Percentiles rank a stretch among this genome's conserved stretches.
Conservation (phyloP, 2,888 invertebrate species). For the Smittia sp. region DNA sequence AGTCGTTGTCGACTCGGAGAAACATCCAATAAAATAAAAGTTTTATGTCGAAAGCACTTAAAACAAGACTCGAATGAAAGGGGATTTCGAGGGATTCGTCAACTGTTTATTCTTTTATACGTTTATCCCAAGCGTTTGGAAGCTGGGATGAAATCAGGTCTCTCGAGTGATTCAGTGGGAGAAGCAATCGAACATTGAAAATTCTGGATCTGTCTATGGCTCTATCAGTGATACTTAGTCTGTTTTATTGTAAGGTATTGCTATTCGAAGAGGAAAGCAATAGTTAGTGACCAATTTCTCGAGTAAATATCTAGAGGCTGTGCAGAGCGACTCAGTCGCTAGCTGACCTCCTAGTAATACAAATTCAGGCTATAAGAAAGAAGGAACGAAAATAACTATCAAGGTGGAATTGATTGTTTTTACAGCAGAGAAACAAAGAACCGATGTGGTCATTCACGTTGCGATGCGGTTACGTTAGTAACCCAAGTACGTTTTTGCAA, state of each 20-base stretch:
- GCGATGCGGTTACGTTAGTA: too few relatives aligned
- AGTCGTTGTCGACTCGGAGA: not conserved
- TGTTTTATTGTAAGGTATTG: too few relatives aligned
- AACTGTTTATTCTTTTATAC: not conserved
- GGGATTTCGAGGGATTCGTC: not conserved
- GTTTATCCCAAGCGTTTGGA: not conserved
- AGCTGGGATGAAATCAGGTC: not conserved
- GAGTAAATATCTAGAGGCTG: too few relatives aligned
- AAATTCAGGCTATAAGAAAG: too few relatives aligned
- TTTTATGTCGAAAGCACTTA: conserved; percentile 1
- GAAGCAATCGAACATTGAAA: not conserved
- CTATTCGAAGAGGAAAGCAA: too few relatives aligned
- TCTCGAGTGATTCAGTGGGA: not conserved
- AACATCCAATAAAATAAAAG: conserved; percentile 7
- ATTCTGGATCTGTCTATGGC: too few relatives aligned
- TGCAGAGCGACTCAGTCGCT: too few relatives aligned
- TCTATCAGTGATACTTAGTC: too few relatives aligned
- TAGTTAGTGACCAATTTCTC: too few relatives aligned
- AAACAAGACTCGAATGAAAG: not conserved
- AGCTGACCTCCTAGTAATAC: too few relatives aligned
- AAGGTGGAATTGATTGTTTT: conserved; percentile 40
- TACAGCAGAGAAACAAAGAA: not conserved
- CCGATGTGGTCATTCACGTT: too few relatives aligned
- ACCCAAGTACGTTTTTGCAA: too few relatives aligned
- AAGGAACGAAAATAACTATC: conserved; percentile 38